These are phyloP conservation scores for Crambe crambe DNA, from an alignment of 37 sponge, comb jelly and placozoan species.

Conservation along the genomic window DNA sequence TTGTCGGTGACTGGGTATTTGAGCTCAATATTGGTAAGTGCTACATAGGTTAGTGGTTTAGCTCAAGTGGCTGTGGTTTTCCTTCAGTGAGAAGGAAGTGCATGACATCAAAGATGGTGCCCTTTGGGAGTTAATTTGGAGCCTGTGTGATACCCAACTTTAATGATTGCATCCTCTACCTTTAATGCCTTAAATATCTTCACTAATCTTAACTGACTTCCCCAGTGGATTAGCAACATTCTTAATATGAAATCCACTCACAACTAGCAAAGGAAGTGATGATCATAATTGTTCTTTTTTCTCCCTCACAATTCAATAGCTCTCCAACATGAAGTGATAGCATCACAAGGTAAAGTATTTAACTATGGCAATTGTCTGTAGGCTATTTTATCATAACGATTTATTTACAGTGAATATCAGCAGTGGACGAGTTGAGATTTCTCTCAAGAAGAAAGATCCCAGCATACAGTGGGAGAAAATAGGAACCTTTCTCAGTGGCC, in stretches of 20 bases:
- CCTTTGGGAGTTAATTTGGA: too few species aligned
- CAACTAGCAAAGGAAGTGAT: neutral
- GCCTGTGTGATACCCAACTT: neutral
- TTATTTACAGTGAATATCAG: slow-evolving; percentile 20
- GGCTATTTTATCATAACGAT: neutral
- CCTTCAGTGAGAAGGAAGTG: neutral
- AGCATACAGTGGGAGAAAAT: slow-evolving; percentile 36
- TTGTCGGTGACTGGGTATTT: slow-evolving; percentile 51
- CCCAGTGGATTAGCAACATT: too few species aligned
- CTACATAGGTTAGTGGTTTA: neutral
- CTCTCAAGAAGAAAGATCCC: slow-evolving; percentile 17
- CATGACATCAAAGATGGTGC: too few species aligned
- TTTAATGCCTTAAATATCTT: neutral
- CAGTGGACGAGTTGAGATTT: slow-evolving; percentile 25
- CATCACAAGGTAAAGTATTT: slow-evolving; percentile 15
- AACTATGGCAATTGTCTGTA: neutral
- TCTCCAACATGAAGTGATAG: slow-evolving; percentile 2
- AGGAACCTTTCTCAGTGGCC: slow-evolving; percentile 30
- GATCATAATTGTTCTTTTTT: neutral
- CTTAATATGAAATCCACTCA: neutral
- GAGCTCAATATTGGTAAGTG: slow-evolving; percentile 54
- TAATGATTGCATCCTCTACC: neutral
- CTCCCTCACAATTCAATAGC: neutral
- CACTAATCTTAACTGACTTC: too few species aligned
- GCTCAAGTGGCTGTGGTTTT: slow-evolving; percentile 3